Percentiles rank a stretch among this genome's conserved stretches.
Conservation (phyloP, 2,888 invertebrate species). For the Fissipunctia ypsillon region DNA sequence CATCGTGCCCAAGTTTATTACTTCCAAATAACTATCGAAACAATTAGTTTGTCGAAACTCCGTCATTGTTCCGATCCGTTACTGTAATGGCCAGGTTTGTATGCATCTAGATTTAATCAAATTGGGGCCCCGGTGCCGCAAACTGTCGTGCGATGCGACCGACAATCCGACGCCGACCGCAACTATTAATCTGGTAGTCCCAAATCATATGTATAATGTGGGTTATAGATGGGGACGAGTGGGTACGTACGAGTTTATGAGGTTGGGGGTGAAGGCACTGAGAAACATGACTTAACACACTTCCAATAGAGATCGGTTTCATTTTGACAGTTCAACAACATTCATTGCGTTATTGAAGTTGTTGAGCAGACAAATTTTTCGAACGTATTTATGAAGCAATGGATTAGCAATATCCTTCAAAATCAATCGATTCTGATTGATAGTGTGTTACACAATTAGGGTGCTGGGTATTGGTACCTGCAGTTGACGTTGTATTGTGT, state of each 20-base stretch:
- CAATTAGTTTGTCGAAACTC: constrained; percentile 62
- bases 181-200: constrained; percentile 60
- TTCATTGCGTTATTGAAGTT: too few species aligned
- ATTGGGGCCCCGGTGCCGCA: constrained; percentile 58
- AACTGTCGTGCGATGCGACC: constrained; percentile 63
- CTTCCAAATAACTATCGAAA: constrained; percentile 63
- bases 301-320: too few species aligned
- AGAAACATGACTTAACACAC: constrained; percentile 1
- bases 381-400: too few species aligned
- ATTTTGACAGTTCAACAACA: too few species aligned
- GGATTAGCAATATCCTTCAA: too few species aligned
- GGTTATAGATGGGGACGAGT: constrained; percentile 20
- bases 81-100: constrained; percentile 53
- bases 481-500: too few species aligned
- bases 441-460: too few species aligned
- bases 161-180: constrained; percentile 61
- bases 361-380: too few species aligned
- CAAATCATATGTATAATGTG: constrained; percentile 59
- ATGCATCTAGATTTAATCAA: constrained; percentile 65
- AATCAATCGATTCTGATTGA: too few species aligned
- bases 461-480: too few species aligned
- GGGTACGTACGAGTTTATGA: constrained; percentile 19
- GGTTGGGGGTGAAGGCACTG: neutral
- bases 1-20: constrained; percentile 55
- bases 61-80: constrained; percentile 59